These are phyloP conservation scores for Tapirus indicus DNA, from an alignment of 2,797 vertebrate genomes.

Conservation along the genomic window DNA sequence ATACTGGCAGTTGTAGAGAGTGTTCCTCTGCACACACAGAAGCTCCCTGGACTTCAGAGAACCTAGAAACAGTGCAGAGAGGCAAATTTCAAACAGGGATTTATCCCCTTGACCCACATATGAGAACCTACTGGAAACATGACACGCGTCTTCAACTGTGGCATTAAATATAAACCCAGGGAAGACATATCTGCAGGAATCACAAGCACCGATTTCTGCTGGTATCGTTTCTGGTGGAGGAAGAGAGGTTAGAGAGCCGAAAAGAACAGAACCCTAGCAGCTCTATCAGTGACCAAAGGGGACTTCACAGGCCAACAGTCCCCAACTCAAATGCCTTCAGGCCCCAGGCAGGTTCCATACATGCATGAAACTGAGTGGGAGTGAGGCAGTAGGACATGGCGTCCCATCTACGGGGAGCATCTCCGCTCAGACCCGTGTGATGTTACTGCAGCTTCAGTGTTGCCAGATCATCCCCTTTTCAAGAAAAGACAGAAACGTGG, in stretches of 20 bases:
- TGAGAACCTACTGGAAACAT: neutral
- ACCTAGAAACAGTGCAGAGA: neutral
- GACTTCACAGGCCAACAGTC: neutral
- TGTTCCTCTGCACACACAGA: neutral
- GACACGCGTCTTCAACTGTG: neutral
- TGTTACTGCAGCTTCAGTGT: neutral
- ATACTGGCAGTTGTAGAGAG: neutral
- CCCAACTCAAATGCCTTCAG: neutral
- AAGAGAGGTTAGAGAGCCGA: neutral
- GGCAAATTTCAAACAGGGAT: neutral
- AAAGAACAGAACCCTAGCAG: neutral
- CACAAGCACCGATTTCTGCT: neutral
- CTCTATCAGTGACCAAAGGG: neutral
- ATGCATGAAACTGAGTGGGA: neutral
- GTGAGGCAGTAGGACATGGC: neutral
- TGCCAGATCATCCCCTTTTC: neutral
- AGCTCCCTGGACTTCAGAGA: neutral
- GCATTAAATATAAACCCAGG: neutral
- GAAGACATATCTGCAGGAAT: slow-evolving; percentile 12
- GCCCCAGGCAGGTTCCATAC: neutral
- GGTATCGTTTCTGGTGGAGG: neutral
- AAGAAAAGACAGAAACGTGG: slow-evolving; percentile 7
- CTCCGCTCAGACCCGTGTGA: neutral
- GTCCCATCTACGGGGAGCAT: neutral
- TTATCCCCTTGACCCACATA: neutral